Conservation (phyloP, 2,113 vertebrate genomes). For the Datnioides undecimradiatus region DNA sequence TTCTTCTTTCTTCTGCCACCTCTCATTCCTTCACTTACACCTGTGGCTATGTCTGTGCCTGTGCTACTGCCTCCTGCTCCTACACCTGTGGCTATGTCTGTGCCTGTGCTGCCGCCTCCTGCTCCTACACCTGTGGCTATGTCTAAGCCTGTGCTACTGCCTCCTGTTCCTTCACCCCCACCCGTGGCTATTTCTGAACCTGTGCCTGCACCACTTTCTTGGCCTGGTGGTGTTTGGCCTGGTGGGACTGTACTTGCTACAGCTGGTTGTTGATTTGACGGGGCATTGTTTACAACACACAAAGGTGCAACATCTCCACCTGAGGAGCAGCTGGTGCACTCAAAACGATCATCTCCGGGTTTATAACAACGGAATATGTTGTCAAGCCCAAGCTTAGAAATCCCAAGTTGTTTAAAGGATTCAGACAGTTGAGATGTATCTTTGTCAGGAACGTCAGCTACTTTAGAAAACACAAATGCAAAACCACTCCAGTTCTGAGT, state of each 20-base stretch:
- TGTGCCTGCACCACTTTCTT: too few species aligned
- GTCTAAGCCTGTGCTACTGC: too few species aligned
- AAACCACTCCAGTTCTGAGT: conserved; percentile 31
- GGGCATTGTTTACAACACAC: conserved; percentile 17
- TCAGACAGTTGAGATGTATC: background rate
- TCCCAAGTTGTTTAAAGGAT: background rate
- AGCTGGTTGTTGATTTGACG: background rate
- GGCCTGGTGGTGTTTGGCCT: too few species aligned
- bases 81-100: background rate
- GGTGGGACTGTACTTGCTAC: background rate
- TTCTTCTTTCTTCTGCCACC: too few species aligned
- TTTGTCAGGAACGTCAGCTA: background rate
- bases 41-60: background rate
- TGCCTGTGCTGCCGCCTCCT: too few species aligned
- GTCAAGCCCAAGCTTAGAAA: conserved; percentile 26
- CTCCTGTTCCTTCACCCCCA: too few species aligned
- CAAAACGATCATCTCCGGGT: conserved; percentile 6
- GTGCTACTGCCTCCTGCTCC: accelerated
- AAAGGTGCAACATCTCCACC: conserved; percentile 19
- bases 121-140: background rate
- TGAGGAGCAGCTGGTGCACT: conserved; percentile 41
- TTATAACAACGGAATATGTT: conserved; percentile 48
- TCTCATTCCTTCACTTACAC: too few species aligned
- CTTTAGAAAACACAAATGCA: conserved; percentile 45
- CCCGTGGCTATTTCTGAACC: too few species aligned